Evolutionary conservation across 2,888 invertebrate genomes (phyloP).

Genomic region (Clusia tigrina): DNA sequence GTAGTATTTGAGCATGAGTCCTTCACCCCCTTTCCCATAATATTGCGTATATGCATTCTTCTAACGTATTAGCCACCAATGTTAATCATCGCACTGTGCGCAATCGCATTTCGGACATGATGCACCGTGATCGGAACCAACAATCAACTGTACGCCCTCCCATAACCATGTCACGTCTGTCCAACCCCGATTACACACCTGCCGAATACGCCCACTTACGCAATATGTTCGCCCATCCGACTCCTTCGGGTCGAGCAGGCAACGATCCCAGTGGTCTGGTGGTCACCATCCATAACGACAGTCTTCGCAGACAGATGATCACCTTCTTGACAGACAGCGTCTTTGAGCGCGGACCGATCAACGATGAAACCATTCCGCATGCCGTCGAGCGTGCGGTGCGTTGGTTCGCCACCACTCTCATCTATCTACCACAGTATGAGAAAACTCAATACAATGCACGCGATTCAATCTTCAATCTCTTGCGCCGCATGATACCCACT

Average conservation of each 20-base stretch:
- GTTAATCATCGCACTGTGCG: constrained; percentile 35
- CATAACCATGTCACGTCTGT: constrained; percentile 24
- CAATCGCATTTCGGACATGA: constrained; percentile 27
- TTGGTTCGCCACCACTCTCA: constrained; percentile 53
- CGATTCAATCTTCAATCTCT: constrained; percentile 58
- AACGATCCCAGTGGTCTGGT: too few species aligned
- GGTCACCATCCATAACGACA: too few species aligned
- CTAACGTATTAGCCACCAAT: constrained; percentile 36
- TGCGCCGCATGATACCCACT: constrained; percentile 53
- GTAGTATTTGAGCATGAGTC: constrained; percentile 28
- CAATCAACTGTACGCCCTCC: constrained; percentile 33
- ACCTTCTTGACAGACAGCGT: constrained; percentile 51
- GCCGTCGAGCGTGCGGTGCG: constrained; percentile 54
- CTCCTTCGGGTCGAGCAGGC: too few species aligned
- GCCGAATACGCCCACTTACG: background rate
- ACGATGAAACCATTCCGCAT: constrained; percentile 48
- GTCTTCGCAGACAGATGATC: constrained; percentile 51
- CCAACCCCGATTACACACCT: constrained; percentile 13
- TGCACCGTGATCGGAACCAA: background rate
- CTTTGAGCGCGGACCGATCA: constrained; percentile 55
- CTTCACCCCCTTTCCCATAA: constrained; percentile 26
- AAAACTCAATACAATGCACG: constrained; percentile 58
- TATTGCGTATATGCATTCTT: constrained; percentile 21
- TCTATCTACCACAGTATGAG: constrained; percentile 60
- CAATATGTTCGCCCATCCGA: constrained; percentile 4